Evolutionary conservation across 2,113 vertebrate genomes (phyloP), one percentile per base, ranked within the genome.

Genomic region (Bolborhynchus lineola): DNA sequence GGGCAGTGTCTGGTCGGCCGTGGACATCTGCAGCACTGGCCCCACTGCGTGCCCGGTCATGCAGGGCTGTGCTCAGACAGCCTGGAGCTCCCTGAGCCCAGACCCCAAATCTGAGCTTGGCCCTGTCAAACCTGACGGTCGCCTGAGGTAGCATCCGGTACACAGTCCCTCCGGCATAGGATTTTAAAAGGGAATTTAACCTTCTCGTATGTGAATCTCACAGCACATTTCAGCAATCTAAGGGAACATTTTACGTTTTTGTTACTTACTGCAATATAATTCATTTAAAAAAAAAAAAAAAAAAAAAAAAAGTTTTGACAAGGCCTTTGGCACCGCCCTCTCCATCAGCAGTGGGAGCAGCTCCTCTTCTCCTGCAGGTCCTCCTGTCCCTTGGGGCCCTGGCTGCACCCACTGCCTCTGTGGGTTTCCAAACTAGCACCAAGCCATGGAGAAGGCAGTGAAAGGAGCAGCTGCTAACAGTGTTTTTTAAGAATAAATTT

Each of bases 31-130:
- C 62, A 90, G 98, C 35, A 91, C 96, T 0, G 99, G 99, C 7
- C 97, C 98, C 69, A 99, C 98, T 0, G 98, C 98, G 88, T 99
- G 99, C 91, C 99, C 99, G 0, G 98, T 98, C 88, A 98, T 99
- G 98, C 99, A 99, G 97, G 95, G 98, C 81, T 99, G 99, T 47
- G 90, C 98, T 79, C 99, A 99, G 93, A 99, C 98, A 1, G 97
- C 98, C 17, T 99, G 99, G 99, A 99, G 99, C 97, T 99, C 99
- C 62, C 97, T 99, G 42, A 99, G 99, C 95, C 99, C 99, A 0
- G 99, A 99, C 97, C 99, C 99, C 95, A 99, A 99, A 92, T 99
- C 99, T 1, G 99, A 99, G 89, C 96, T 99, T 94, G 98, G 98
- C 33, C 95, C 98, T 0, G 95, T 99, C 57, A 99, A 98, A 69